Percentiles rank a stretch among this genome's conserved stretches.
Conservation (phyloP, 1,140 invertebrate genomes). For the Drosophila ambigua region DNA sequence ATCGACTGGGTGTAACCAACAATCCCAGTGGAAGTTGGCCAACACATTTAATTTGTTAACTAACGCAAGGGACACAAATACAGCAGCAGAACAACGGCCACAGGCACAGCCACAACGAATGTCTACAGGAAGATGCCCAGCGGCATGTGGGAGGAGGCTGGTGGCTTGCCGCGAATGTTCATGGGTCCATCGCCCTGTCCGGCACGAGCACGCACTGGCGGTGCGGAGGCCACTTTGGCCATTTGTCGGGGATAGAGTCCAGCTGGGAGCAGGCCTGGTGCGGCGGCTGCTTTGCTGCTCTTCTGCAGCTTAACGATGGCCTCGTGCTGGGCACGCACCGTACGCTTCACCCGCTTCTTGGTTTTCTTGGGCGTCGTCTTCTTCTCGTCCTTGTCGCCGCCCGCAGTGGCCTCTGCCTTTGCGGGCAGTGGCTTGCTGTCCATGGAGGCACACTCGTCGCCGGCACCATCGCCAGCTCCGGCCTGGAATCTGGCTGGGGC, state of each 20-base stretch:
- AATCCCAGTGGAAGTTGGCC: neutral
- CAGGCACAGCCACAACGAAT: neutral
- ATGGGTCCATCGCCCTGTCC: slow-evolving; percentile 42
- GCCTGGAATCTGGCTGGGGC: neutral
- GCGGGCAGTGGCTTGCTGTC: neutral
- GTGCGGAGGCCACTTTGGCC: slow-evolving; percentile 4
- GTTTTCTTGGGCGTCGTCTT: slow-evolving; percentile 38
- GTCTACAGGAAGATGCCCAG: slow-evolving; percentile 17
- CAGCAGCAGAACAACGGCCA: neutral
- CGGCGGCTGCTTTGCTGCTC: neutral
- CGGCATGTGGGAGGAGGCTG: slow-evolving; percentile 15
- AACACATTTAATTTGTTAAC: slow-evolving; percentile 39
- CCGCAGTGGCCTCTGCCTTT: neutral
- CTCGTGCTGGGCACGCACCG: slow-evolving; percentile 27
- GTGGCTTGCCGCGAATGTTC: slow-evolving; percentile 9
- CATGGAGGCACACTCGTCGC: neutral
- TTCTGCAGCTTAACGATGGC: slow-evolving; percentile 46
- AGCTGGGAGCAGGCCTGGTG: neutral
- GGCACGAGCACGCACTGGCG: slow-evolving; percentile 6
- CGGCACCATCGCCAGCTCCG: neutral
- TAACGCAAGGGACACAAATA: neutral
- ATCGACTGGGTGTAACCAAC: neutral
- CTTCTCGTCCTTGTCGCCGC: slow-evolving; percentile 1
- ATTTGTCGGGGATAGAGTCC: slow-evolving; percentile 29
- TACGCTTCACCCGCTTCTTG: slow-evolving; percentile 51